Percentiles rank a stretch among this genome's conserved stretches.
phyloP scores from a whole-genome alignment of 2,888 invertebrate genomes.

The Diarsia dahlii region DNA sequence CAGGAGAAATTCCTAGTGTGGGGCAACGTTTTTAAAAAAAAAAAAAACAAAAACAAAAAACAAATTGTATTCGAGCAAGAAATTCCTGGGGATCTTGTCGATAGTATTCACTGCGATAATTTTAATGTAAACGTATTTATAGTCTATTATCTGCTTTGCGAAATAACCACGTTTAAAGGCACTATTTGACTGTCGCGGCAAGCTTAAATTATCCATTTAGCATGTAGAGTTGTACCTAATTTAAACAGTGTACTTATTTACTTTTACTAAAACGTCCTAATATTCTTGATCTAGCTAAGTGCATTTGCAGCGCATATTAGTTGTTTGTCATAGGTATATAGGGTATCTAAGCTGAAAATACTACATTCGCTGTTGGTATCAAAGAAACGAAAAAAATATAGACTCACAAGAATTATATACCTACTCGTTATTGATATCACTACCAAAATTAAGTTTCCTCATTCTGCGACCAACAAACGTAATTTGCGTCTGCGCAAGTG shows the following conservation, averaged over 20 bases:
- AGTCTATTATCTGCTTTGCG: constrained; percentile 22
- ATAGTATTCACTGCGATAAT: constrained; percentile 29
- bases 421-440: background rate
- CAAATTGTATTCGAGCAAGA: constrained; percentile 15
- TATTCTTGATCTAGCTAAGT: constrained; percentile 4
- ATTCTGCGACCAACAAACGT: constrained; percentile 21
- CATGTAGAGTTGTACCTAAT: background rate
- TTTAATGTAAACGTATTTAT: constrained; percentile 34
- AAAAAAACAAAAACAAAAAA: no score
- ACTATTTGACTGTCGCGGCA: constrained; percentile 34
- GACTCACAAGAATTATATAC: background rate
- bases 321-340: background rate
- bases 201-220: constrained; percentile 33
- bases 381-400: no score
- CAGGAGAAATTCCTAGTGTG: no score
- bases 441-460: background rate
- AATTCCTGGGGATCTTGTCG: constrained; percentile 23
- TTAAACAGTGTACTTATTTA: constrained; percentile 31
- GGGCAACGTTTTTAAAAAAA: no score
- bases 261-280: constrained; percentile 6
- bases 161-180: constrained; percentile 35
- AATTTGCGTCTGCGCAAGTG: constrained; percentile 27
- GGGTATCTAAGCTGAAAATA: constrained; percentile 13
- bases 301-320: constrained; percentile 29
- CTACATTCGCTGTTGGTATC: background rate